Percentiles rank a stretch among this genome's conserved stretches.
phyloP scores from a whole-genome alignment of 1,140 invertebrate genomes.

The Coptotermes formosanus region DNA sequence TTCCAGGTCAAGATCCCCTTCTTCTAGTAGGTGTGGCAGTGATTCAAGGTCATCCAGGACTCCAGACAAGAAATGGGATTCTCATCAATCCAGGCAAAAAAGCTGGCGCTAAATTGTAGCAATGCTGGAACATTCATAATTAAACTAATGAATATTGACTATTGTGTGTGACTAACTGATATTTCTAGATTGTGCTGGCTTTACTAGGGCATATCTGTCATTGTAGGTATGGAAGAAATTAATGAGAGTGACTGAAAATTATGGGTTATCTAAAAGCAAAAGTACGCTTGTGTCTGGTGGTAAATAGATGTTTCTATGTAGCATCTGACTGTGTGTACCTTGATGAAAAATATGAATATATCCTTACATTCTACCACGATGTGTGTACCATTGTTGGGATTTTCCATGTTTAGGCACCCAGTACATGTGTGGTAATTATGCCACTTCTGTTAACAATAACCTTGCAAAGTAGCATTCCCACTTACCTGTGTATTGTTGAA shows the following conservation, averaged over 20 bases:
- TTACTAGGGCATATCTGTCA: not conserved
- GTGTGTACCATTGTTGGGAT: not conserved
- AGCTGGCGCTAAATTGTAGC: not conserved
- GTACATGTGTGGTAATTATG: not conserved
- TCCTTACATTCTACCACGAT: not conserved
- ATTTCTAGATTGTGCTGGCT: not conserved
- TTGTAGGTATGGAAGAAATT: not conserved
- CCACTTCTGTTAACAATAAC: not conserved
- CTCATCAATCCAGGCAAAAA: slow-evolving; percentile 6
- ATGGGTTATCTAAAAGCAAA: not conserved
- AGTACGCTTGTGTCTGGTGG: not conserved
- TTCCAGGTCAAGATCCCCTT: not conserved
- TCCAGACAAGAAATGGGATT: not conserved
- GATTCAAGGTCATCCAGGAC: not conserved
- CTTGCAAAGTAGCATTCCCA: not conserved
- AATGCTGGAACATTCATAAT: not conserved
- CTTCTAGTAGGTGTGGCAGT: slow-evolving; percentile 17
- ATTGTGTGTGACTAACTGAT: slow-evolving; percentile 6
- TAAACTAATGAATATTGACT: not conserved
- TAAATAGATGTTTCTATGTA: slow-evolving; percentile 1
- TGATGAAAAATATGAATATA: not conserved
- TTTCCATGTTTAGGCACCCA: not conserved
- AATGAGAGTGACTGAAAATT: not conserved
- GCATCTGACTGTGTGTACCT: not conserved
- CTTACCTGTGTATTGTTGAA: not conserved